phyloP scores from a whole-genome alignment of 2,113 vertebrate genomes.

The Chinchilla lanigera region DNA sequence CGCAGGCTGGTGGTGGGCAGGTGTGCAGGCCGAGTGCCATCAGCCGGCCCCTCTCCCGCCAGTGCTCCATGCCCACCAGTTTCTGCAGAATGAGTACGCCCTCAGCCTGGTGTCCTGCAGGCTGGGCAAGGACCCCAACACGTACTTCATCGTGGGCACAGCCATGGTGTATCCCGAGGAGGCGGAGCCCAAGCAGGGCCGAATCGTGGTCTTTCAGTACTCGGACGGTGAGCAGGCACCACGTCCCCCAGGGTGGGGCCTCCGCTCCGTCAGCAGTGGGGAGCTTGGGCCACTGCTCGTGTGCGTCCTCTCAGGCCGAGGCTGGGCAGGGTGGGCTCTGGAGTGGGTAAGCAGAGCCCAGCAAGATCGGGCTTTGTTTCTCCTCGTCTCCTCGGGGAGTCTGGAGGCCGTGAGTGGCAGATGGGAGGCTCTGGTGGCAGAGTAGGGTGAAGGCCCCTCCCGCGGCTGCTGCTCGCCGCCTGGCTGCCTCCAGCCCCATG shows the following conservation, averaged over 20 bases:
- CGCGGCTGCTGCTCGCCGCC: too few species aligned
- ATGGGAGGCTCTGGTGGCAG: too few species aligned
- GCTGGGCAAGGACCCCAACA: conserved; percentile 95
- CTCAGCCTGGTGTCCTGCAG: conserved; percentile 98
- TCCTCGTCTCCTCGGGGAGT: too few species aligned
- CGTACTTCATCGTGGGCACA: conserved; percentile 97
- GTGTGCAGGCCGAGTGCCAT: rapidly evolving
- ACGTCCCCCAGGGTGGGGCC: not conserved
- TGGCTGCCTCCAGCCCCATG: too few species aligned
- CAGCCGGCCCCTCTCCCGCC: not conserved
- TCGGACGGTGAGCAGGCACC: conserved; percentile 91
- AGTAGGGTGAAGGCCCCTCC: too few species aligned
- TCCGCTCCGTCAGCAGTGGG: not conserved
- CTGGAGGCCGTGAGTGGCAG: too few species aligned
- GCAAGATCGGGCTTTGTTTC: not conserved
- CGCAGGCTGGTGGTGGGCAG: not conserved
- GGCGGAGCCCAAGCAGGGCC: conserved; percentile 98
- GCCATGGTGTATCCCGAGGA: conserved; percentile 99
- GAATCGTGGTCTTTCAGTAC: conserved; percentile 98
- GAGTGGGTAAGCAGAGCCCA: not conserved
- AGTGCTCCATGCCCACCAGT: conserved; percentile 99
- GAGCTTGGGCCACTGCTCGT: not conserved
- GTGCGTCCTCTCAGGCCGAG: not conserved
- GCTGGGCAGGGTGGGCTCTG: not conserved
- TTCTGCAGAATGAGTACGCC: conserved; percentile 97